These are phyloP conservation scores for Tinea pellionella DNA, from an alignment of 2,888 invertebrate genomes.

Conservation along the genomic window DNA sequence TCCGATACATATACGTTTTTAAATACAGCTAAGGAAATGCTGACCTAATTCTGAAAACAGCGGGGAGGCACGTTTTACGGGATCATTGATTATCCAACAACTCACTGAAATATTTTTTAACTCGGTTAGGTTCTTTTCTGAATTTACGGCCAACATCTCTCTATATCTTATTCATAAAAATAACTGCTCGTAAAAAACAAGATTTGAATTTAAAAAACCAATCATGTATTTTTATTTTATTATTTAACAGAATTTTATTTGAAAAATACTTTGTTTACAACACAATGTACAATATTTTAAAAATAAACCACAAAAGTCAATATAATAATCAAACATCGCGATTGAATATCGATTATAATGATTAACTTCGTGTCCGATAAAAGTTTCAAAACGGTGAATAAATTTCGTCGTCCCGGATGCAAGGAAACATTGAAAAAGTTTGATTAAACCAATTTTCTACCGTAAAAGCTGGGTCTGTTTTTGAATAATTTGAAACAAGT, in stretches of 20 bases:
- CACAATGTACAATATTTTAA: too few species aligned
- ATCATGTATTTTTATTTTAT: too few species aligned
- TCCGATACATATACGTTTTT: background rate
- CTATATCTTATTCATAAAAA: background rate
- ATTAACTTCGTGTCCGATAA: background rate
- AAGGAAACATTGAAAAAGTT: slow-evolving; percentile 11
- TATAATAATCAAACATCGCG: background rate
- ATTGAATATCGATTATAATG: background rate
- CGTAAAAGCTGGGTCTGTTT: background rate
- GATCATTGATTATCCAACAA: slow-evolving; percentile 9
- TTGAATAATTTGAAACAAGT: slow-evolving; percentile 2
- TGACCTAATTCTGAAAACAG: slow-evolving; percentile 47
- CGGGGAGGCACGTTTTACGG: slow-evolving; percentile 37
- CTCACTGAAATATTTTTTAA: background rate
- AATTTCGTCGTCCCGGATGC: background rate
- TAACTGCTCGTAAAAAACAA: background rate
- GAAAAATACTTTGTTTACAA: too few species aligned
- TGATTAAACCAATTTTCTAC: background rate
- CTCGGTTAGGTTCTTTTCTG: background rate
- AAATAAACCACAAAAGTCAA: too few species aligned
- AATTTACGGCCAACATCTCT: background rate
- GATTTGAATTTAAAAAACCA: too few species aligned
- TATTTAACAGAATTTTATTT: too few species aligned
- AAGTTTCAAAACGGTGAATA: background rate
- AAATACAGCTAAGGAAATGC: slow-evolving; percentile 23